A percentile compares a stretch with the other conserved stretches of the same genome.
Conservation (phyloP, 2,797 vertebrate genomes). For the Eidolon dupreanum region DNA sequence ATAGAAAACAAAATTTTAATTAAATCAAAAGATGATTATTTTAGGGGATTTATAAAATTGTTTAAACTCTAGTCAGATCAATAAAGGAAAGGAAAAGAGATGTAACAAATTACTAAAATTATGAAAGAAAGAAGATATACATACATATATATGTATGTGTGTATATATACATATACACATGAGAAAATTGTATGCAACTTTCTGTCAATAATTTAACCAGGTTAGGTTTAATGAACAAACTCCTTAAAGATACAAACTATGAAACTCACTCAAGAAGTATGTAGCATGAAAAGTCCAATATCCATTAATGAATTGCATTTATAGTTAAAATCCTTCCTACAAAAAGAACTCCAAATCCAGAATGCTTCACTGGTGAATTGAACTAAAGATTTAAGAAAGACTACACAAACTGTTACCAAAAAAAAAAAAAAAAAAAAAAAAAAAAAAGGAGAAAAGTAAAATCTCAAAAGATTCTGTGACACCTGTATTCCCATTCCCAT, state of each 20-base stretch:
- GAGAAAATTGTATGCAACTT: neutral
- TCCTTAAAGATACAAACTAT: neutral
- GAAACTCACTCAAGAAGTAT: neutral
- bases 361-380: neutral
- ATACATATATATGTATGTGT: too few relatives aligned
- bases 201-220: neutral
- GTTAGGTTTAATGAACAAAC: too few relatives aligned
- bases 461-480: neutral
- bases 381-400: neutral
- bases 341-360: neutral
- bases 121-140: neutral
- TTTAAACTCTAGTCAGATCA: neutral
- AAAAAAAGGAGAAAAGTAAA: neutral
- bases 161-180: neutral
- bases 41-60: neutral
- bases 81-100: neutral
- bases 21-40: neutral
- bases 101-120: neutral
- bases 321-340: neutral
- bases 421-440: too few relatives aligned
- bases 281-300: neutral
- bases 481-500: neutral
- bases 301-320: neutral
- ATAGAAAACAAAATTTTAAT: neutral
- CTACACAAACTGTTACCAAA: neutral